phyloP scores from a whole-genome alignment of 2,797 vertebrate genomes.

The Hemibagrus guttatus region DNA sequence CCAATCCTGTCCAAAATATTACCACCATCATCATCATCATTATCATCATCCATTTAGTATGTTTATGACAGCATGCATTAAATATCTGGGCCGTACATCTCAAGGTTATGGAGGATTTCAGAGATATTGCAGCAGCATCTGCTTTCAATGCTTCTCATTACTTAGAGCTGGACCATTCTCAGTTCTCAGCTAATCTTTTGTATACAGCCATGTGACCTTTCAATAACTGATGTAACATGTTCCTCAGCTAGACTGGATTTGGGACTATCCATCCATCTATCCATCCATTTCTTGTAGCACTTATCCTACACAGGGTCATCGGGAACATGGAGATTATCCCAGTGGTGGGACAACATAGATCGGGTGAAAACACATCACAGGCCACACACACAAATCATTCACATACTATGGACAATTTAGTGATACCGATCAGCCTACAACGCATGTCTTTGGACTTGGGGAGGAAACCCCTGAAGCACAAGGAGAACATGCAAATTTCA shows the following conservation, averaged over 20 bases:
- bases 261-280: neutral
- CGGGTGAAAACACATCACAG: too few species aligned
- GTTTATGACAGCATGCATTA: constrained; percentile 15
- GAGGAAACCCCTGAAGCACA: too few species aligned
- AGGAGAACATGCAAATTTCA: too few species aligned
- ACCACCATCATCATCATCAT: neutral
- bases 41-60: constrained; percentile 13
- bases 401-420: too few species aligned
- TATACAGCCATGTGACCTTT: constrained; percentile 2
- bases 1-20: neutral
- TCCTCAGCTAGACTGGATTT: neutral
- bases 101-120: constrained; percentile 1
- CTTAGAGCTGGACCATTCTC: neutral
- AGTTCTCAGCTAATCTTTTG: neutral
- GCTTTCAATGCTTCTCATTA: neutral
- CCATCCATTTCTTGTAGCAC: too few species aligned
- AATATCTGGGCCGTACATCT: constrained; percentile 6
- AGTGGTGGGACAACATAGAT: too few species aligned
- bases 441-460: too few species aligned
- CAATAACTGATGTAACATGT: neutral
- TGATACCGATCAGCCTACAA: too few species aligned
- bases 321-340: too few species aligned
- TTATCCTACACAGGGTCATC: too few species aligned
- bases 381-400: too few species aligned
- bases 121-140: constrained; percentile 11